Evolutionary conservation across 2,888 invertebrate genomes (phyloP), one percentile per base, ranked within the genome.

Genomic region (Acanthopleura granulata): DNA sequence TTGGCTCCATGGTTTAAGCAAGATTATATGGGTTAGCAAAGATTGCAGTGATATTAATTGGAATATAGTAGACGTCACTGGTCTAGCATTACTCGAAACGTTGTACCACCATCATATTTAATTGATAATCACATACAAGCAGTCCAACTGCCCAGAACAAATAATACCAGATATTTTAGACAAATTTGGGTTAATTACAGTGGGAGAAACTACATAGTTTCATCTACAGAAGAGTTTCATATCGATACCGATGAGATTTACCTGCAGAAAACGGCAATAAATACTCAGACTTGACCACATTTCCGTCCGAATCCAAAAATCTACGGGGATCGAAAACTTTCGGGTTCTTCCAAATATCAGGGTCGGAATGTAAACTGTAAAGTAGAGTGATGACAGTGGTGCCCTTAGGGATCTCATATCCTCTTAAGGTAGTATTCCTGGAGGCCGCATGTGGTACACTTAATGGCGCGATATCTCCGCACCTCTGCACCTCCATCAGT

Each of bases 371-470:
- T 50, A 77, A 73, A 29, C 81, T 76, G 74, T 74, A 78, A n/a
- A 82, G 30, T 70, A 83, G 83, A 49, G 78, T 75, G 18, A 83
- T 73, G 9, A 79, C 74, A 3, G 80, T 75, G 14, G 75, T 77
- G 71, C 77, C 81, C 66, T 78, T 77, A 14, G 86, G 86, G 50
- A 88, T 84, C 18, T 72, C 75, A 29, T 83, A 87, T 25, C 81
- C 81, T 15, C 78, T 74, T 27, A 89, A 72, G 9, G 76, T 73
- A 12, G 84, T 84, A 29, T 83, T 83, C 22, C 73, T 72, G 9
- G 74, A 71, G 12, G 73, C 25, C 22, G 72, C 73, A 27, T 73
- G 76, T 16, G 70, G 49, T 15, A 74, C 62, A 16, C 70, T 16
- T 29, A 75, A 71, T 0, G 72, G 75, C 16, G 75, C 77, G 50